These are phyloP conservation scores for Parnassius smintheus DNA, from an alignment of 2,888 invertebrate species.

Conservation along the genomic window DNA sequence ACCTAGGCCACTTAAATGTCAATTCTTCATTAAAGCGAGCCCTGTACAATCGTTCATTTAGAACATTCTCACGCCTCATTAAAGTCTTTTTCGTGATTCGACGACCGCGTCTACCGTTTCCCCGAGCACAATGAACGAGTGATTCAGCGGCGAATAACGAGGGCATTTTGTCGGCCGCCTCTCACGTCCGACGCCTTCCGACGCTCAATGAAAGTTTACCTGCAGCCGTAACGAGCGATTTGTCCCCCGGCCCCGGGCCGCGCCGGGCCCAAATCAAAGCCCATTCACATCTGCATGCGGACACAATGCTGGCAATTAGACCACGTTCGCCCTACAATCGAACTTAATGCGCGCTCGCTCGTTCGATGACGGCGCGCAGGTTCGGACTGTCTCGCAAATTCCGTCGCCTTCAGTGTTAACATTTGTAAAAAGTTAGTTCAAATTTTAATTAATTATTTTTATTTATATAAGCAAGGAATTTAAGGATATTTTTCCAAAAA, in stretches of 20 bases:
- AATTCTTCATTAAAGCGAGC: slow-evolving; percentile 74
- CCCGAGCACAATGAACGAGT: slow-evolving; percentile 79
- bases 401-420: slow-evolving; percentile 29
- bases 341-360: slow-evolving; percentile 73
- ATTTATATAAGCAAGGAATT: no score
- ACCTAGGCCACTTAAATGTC: slow-evolving; percentile 67
- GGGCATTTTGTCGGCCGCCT: slow-evolving; percentile 80
- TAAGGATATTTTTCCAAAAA: no score
- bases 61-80: slow-evolving; percentile 80
- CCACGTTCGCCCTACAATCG: slow-evolving; percentile 76
- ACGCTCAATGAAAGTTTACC: slow-evolving; percentile 82
- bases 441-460: no score
- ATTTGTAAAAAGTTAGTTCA: neutral
- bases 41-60: slow-evolving; percentile 76
- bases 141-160: slow-evolving; percentile 82
- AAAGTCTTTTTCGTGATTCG: slow-evolving; percentile 79
- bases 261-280: slow-evolving; percentile 79
- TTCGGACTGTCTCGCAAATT: slow-evolving; percentile 40
- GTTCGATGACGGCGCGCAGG: slow-evolving; percentile 63
- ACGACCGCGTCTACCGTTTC: slow-evolving; percentile 80
- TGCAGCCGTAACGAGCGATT: slow-evolving; percentile 82
- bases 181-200: slow-evolving; percentile 81
- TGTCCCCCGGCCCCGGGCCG: slow-evolving; percentile 76
- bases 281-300: slow-evolving; percentile 82
- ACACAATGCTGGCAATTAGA: slow-evolving; percentile 82